A percentile compares a stretch with the other conserved stretches of the same genome.
Evolutionary conservation across 2,797 vertebrate species (phyloP).

Genomic region (Bradypus variegatus): DNA sequence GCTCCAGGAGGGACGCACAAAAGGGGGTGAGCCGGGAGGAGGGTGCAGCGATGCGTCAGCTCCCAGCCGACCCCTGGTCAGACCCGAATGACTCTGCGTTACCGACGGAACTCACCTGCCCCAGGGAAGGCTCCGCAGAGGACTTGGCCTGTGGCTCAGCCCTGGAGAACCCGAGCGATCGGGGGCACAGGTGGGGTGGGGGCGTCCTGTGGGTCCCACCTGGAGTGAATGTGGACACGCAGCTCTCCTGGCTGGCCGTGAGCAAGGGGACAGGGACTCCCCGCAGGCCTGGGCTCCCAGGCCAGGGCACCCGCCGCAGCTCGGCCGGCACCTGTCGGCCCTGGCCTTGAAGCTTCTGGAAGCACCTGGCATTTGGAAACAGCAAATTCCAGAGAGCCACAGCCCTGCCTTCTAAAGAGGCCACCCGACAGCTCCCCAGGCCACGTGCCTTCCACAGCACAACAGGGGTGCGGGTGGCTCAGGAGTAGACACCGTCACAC

Average conservation of each 20-base stretch:
- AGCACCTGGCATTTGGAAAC: not conserved
- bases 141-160: not conserved
- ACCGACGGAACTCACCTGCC: not conserved
- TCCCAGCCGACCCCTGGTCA: not conserved
- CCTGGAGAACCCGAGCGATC: not conserved
- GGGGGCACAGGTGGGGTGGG: too few relatives aligned
- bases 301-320: not conserved
- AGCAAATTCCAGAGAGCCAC: not conserved
- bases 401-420: not conserved
- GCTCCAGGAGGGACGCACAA: not conserved
- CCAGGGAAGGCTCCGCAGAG: not conserved
- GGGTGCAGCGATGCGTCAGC: fast-evolving
- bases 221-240: not conserved
- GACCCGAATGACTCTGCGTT: not conserved
- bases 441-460: not conserved
- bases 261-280: not conserved
- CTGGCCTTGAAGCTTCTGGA: not conserved
- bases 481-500: too few relatives aligned
- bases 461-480: too few relatives aligned
- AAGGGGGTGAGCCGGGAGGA: not conserved
- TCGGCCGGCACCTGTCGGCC: not conserved
- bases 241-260: not conserved
- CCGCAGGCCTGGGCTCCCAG: not conserved
- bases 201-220: not conserved
- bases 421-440: not conserved